Evolutionary conservation across 2,797 vertebrate genomes (phyloP).

Genomic region (Acanthopagrus latus): DNA sequence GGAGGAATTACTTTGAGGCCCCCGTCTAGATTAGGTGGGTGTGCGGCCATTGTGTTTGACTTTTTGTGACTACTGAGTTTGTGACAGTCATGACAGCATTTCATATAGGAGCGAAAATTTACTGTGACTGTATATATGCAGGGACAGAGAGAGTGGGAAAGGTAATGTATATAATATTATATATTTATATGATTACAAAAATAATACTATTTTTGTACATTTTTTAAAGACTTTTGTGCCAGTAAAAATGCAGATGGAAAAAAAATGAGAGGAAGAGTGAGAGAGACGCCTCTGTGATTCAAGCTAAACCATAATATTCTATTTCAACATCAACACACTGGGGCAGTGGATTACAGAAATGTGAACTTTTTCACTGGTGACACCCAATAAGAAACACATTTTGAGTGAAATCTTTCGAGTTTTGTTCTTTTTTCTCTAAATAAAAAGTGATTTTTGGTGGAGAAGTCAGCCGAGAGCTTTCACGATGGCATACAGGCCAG

Average conservation of each 20-base stretch:
- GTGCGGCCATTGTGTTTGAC: slow-evolving; percentile 33
- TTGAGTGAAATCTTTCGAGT: neutral
- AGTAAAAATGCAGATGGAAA: no score
- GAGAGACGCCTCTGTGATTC: neutral
- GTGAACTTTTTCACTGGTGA: neutral
- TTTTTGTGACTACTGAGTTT: slow-evolving; percentile 13
- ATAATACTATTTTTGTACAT: no score
- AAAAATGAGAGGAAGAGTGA: neutral
- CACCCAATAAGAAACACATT: neutral
- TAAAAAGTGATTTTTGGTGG: neutral
- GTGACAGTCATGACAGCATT: neutral
- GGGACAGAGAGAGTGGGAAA: neutral
- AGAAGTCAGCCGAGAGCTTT: neutral
- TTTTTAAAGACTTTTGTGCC: no score
- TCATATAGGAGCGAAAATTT: slow-evolving; percentile 7
- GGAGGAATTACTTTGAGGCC: slow-evolving; percentile 69
- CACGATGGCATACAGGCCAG: neutral
- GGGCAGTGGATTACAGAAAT: neutral
- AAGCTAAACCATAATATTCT: neutral
- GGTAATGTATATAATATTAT: neutral
- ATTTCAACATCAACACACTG: neutral
- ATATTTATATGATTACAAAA: no score
- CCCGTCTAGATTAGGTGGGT: slow-evolving; percentile 41
- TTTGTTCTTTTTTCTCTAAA: neutral
- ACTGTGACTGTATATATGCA: neutral